These are phyloP conservation scores for Buteo buteo DNA, from an alignment of 2,113 vertebrate genomes.

Conservation along the genomic window DNA sequence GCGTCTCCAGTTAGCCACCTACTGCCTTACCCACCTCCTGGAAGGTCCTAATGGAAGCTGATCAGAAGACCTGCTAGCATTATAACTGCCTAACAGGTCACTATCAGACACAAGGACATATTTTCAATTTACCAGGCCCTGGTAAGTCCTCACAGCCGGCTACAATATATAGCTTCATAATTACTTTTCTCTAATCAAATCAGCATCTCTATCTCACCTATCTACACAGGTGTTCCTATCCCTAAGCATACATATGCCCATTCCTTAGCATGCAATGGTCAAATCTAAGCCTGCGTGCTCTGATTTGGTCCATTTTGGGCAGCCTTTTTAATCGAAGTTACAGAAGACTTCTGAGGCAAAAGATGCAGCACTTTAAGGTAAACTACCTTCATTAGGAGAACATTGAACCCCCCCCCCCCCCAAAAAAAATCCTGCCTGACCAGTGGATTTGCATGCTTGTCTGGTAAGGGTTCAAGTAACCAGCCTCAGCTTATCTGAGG, in stretches of 20 bases:
- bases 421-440: not conserved
- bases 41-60: not conserved
- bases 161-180: not conserved
- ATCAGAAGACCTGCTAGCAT: not conserved
- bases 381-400: not conserved
- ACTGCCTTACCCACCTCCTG: not conserved
- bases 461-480: not conserved
- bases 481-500: not conserved
- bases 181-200: not conserved
- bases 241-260: not conserved
- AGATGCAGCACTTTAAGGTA: not conserved
- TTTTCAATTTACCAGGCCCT: not conserved
- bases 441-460: not conserved
- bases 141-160: not conserved
- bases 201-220: not conserved
- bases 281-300: not conserved
- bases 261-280: not conserved
- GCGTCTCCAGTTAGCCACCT: not conserved
- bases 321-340: not conserved
- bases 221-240: not conserved
- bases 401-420: accelerated
- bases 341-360: not conserved
- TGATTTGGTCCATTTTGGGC: not conserved
- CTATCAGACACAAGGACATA: not conserved
- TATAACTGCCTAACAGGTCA: not conserved